A percentile compares a stretch with the other conserved stretches of the same genome.
Conservation (phyloP, 2,113 vertebrate genomes). For the Empidonax alnorum region DNA sequence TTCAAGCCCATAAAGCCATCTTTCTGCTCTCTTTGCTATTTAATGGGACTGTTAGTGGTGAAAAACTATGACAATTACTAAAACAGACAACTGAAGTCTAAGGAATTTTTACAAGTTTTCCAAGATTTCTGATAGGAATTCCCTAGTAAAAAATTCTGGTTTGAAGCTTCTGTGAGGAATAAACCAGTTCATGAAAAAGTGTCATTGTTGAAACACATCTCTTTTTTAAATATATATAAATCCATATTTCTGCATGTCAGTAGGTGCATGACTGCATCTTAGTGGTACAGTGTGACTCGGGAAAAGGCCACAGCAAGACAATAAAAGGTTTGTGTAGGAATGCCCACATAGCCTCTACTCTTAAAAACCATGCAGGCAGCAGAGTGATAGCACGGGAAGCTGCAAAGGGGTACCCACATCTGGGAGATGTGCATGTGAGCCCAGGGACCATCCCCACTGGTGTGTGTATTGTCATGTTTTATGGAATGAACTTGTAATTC, state of each 20-base stretch:
- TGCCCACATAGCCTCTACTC: neutral
- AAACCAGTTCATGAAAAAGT: neutral
- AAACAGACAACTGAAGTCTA: conserved; percentile 44
- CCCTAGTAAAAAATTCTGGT: conserved; percentile 13
- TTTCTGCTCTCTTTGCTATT: neutral
- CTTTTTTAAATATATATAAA: neutral
- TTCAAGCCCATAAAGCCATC: neutral
- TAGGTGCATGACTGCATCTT: neutral
- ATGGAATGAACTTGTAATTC: neutral
- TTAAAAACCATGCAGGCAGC: neutral
- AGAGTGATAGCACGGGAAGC: neutral
- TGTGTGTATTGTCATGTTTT: neutral
- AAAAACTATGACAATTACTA: conserved; percentile 31
- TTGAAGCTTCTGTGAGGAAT: conserved; percentile 12
- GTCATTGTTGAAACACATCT: neutral
- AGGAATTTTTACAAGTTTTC: conserved; percentile 66
- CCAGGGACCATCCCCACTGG: neutral
- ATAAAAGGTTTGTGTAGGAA: neutral
- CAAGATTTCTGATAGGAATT: conserved; percentile 49
- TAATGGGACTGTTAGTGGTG: neutral
- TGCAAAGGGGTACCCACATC: neutral
- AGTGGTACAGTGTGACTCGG: neutral
- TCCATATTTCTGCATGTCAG: neutral
- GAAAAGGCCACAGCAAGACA: neutral
- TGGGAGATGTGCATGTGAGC: accelerated